Conservation (phyloP, 2,888 invertebrate genomes). For the Melinaea marsaeus region DNA sequence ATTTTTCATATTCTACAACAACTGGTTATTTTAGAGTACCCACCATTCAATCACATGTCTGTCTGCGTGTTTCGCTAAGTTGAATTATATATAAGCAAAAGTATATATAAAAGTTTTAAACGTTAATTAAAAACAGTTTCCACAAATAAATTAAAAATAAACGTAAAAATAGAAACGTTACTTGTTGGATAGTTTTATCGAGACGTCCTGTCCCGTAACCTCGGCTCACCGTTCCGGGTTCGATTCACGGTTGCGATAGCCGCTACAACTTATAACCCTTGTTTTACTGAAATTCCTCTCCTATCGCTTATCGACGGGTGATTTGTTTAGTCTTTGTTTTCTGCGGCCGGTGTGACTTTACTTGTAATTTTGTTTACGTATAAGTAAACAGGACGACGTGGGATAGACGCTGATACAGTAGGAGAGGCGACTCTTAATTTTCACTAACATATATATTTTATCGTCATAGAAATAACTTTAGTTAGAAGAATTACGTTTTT, state of each 20-base stretch:
- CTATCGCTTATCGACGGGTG: conserved; percentile 3
- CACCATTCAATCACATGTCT: too few species aligned
- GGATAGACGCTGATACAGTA: too few species aligned
- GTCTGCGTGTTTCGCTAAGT: too few species aligned
- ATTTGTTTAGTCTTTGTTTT: conserved; percentile 4
- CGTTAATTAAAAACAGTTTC: not conserved
- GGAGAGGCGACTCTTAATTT: too few species aligned
- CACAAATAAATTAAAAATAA: not conserved
- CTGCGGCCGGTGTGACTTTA: not conserved
- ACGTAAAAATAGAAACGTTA: conserved; percentile 2
- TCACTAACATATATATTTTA: too few species aligned
- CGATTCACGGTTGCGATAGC: conserved; percentile 25
- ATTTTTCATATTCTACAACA: too few species aligned
- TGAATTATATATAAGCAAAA: too few species aligned
- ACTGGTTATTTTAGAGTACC: too few species aligned
- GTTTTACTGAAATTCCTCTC: conserved; percentile 12
- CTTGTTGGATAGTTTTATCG: conserved; percentile 4
- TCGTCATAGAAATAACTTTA: too few species aligned
- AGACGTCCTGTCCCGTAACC: conserved; percentile 2
- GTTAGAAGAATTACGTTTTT: too few species aligned
- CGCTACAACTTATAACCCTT: conserved; percentile 24
- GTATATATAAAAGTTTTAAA: too few species aligned
- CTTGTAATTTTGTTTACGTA: not conserved
- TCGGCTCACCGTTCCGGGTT: conserved; percentile 19
- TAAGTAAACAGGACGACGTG: too few species aligned